Conservation (phyloP, 2,113 vertebrate species). For the Paralichthys olivaceus region DNA sequence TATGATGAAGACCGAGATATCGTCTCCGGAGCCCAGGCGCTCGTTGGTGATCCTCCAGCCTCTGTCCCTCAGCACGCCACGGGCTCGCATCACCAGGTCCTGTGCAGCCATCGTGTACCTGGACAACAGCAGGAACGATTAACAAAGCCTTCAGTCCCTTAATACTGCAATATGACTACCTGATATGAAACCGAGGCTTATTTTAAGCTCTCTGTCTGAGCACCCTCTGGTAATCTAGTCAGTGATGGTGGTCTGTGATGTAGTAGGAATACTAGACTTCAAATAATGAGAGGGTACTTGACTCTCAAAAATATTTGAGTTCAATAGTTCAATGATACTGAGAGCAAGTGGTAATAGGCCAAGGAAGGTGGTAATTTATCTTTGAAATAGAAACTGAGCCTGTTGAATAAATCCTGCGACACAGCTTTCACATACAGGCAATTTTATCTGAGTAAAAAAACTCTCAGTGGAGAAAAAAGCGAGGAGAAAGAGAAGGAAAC, state of each 20-base stretch:
- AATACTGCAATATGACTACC: neutral
- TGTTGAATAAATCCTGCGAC: too few species aligned
- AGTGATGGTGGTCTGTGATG: too few species aligned
- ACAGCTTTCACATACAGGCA: too few species aligned
- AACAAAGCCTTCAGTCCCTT: neutral
- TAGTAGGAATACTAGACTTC: too few species aligned
- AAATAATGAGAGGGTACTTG: too few species aligned
- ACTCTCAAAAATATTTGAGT: too few species aligned
- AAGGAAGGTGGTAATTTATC: neutral
- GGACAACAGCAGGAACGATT: constrained; percentile 3
- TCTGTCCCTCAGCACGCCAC: constrained; percentile 93
- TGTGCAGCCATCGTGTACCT: constrained; percentile 98
- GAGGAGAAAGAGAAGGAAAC: neutral
- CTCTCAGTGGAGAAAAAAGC: neutral
- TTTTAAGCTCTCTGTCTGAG: neutral
- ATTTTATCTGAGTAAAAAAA: too few species aligned
- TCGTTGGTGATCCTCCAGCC: constrained; percentile 98
- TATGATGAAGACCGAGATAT: constrained; percentile 98
- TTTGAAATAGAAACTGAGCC: too few species aligned
- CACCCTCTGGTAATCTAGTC: neutral
- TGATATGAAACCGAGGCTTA: neutral
- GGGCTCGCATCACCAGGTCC: constrained; percentile 96
- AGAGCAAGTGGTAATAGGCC: neutral
- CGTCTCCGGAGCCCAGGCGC: constrained; percentile 94
- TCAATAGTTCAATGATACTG: too few species aligned